Base-by-base conservation (phyloP, 2,113 vertebrate species). In the Brachionichthys hirsutus region DNA sequence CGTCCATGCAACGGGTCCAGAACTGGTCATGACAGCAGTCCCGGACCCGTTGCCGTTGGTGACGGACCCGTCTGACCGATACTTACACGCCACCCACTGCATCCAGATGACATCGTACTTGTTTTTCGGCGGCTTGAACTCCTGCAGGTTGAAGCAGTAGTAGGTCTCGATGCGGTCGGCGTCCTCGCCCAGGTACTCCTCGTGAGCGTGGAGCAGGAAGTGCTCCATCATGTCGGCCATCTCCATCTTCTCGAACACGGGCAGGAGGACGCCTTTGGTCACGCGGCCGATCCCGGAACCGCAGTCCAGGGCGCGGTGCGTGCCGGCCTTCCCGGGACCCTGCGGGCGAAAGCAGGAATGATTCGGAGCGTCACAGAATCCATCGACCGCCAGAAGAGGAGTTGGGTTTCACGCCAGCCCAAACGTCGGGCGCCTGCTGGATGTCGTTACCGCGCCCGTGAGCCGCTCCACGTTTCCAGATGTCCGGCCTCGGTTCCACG, bases 51-150 rank as follows among this genome's bases (percentile, higher is more conserved):
- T 10, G 36, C 12, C 12, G 10, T 38, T 10, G 36, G 12, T 38
- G 12, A 30, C 24, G 6, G 36, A 12, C 36, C 36, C 10, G 34
- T 38, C 2, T 5, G n/a, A 14, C 14, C 15, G 58, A 45, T 56
- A 94, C 95, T 94, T 70, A 98, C 95, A 97, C 12, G 94, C 95
- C 54, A 98, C 94, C 97, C 97, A 98, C 75, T 98, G 97, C 76
- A 98, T 96, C 97, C 97, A 98, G 90, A 98, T 92, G 83, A 96
- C 92, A 12, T 98, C 95, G 0, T 98, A 98, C 88, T 93, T 94
- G 48, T 86, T 84, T 1, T 74, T 52, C 0, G 85, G 73, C 0
- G 94, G 94, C 0, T 87, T 95, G 78, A 98, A 94, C 54, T 98
- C 94, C 73, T 98, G 95, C 62, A 99, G 91, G 78, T 90, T 89